Conservation (phyloP, 1,140 invertebrate genomes). For the Tetramorium simillimum region DNA sequence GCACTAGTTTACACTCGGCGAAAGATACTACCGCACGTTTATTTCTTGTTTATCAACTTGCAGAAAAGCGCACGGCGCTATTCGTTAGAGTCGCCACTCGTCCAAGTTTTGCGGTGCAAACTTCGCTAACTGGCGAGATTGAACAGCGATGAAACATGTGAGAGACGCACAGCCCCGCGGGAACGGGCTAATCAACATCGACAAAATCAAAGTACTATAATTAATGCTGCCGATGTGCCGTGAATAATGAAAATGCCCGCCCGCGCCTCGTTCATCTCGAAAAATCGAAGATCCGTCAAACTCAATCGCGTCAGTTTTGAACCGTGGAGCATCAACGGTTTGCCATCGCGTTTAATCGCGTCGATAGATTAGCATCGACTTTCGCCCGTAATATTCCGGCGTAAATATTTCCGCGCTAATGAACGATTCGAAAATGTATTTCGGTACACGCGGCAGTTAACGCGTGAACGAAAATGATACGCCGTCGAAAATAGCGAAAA, state of each 20-base stretch:
- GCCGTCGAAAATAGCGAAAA: not conserved
- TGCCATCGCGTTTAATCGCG: not conserved
- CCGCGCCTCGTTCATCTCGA: too few relatives aligned
- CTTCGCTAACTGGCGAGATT: conserved; percentile 41
- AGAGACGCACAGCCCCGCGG: not conserved
- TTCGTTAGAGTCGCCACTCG: not conserved
- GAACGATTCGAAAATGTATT: not conserved
- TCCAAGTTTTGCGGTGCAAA: conserved; percentile 29
- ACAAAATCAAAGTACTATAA: conserved; percentile 26
- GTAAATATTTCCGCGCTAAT: conserved; percentile 12
- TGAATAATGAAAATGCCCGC: conserved; percentile 13
- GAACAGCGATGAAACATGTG: conserved; percentile 18
- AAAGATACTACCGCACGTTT: not conserved
- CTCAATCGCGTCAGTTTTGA: not conserved
- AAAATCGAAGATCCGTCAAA: conserved; percentile 6
- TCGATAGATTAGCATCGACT: not conserved
- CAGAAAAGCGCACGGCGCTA: not conserved
- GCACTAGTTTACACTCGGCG: too few relatives aligned
- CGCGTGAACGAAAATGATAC: not conserved
- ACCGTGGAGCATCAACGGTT: not conserved
- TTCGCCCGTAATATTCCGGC: not conserved
- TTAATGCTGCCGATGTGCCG: not conserved
- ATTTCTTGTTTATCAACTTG: conserved; percentile 26
- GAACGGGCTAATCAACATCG: conserved; percentile 43
- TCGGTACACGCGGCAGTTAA: not conserved